Evolutionary conservation across 2,888 invertebrate species (phyloP).

Genomic region (Drosophila buzzatii): DNA sequence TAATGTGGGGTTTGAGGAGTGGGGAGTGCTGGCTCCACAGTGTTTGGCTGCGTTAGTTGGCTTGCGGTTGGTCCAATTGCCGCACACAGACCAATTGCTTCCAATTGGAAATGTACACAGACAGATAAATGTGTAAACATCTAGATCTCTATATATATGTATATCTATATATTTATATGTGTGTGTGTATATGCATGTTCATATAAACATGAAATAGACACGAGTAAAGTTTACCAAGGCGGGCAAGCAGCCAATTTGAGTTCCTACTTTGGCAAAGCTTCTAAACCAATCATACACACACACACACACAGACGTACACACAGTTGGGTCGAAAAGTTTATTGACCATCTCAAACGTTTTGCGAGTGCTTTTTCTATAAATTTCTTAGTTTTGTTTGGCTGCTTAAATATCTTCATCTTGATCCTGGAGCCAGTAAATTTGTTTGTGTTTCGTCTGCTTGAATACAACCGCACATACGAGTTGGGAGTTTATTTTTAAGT

Average conservation of each 20-base stretch:
- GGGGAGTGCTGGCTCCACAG: not conserved
- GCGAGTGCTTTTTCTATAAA: conserved; percentile 24
- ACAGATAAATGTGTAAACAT: conserved; percentile 20
- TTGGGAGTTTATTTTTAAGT: conserved; percentile 69
- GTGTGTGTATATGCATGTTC: not conserved
- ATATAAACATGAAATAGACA: conserved; percentile 47
- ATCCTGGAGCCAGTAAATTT: conserved; percentile 60
- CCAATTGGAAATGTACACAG: conserved; percentile 34
- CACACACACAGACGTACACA: conserved; percentile 14
- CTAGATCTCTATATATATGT: not conserved
- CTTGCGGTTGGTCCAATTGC: conserved; percentile 24
- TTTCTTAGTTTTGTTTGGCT: conserved; percentile 51
- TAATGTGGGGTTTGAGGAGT: not conserved
- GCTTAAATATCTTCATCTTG: conserved; percentile 70
- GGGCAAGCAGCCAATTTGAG: conserved; percentile 39
- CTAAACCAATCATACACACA: conserved; percentile 38
- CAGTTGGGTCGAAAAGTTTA: conserved; percentile 45
- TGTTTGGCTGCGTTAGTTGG: conserved; percentile 5
- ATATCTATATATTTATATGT: not conserved
- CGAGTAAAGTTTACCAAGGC: conserved; percentile 25
- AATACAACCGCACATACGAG: conserved; percentile 47
- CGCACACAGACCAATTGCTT: conserved; percentile 17
- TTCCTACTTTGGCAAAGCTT: conserved; percentile 17
- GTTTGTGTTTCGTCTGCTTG: conserved; percentile 67
- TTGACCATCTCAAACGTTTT: conserved; percentile 56